Percentiles rank a stretch among this genome's conserved stretches.
Conservation (phyloP, 64 coral and sea anemone genomes). For the Anthopleura sola region DNA sequence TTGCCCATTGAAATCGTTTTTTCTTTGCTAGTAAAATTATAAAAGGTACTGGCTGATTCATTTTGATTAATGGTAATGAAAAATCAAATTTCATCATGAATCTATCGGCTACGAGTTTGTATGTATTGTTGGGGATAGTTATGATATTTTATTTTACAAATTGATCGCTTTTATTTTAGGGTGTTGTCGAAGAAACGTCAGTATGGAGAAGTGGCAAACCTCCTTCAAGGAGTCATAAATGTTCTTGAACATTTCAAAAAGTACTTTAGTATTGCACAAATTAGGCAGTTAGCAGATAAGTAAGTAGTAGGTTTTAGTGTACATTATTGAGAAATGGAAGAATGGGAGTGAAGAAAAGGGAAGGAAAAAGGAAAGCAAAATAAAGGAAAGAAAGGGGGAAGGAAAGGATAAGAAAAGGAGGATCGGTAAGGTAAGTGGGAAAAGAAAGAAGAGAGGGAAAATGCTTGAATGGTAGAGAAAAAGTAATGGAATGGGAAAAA, state of each 20-base stretch:
- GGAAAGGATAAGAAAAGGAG: neutral
- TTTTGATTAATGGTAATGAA: too few relatives aligned
- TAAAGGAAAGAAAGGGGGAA: neutral
- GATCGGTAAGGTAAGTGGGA: neutral
- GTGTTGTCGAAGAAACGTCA: conserved; percentile 83
- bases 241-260: conserved; percentile 99
- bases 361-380: neutral
- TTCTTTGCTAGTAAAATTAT: too few relatives aligned
- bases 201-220: conserved; percentile 96
- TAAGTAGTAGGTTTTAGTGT: conserved; percentile 27
- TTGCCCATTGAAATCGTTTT: too few relatives aligned
- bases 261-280: conserved; percentile 95
- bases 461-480: neutral
- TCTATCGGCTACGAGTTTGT: too few relatives aligned
- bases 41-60: too few relatives aligned
- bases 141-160: neutral
- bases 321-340: neutral
- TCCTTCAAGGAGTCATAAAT: conserved; percentile 96
- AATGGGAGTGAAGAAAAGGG: neutral
- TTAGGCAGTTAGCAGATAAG: conserved; percentile 89
- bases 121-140: too few relatives aligned
- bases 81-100: too few relatives aligned
- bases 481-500: neutral
- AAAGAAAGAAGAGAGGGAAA: neutral
- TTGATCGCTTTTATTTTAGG: conserved; percentile 25